Evolutionary conservation across 2,113 vertebrate species (phyloP), one percentile per base, ranked within the genome.

Genomic region (Gasterosteus nipponicus): DNA sequence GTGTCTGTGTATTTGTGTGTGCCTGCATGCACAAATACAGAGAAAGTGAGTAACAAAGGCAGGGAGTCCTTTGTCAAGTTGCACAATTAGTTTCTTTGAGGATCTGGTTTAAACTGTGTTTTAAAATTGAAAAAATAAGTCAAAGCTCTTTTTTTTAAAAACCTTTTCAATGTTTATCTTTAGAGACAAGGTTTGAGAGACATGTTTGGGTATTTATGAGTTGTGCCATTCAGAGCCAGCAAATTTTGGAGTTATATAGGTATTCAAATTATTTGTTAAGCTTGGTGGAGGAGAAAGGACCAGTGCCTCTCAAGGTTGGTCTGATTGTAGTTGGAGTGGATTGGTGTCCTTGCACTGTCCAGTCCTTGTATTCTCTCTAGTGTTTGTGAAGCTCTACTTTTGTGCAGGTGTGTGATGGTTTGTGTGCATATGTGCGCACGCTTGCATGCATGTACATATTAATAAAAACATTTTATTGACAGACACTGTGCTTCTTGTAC

Each of bases 311-410:
- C 85, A 88, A 93, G 88, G 91, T 88, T 86, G 75, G 75, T 70
- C 75, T 61, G 72, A 92, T 92, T 91, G 85, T 89, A 81, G 79
- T 58, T 86, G 81, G 87, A 92, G 91, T 83, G 85, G 61, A 70
- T 77, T 79, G 75, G 58, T 86, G 92, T 91, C 92, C 92, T 93
- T 93, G 91, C 80, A 80, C 76, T 85, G 87, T 81, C 89, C 91
- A 89, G 81, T 83, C 84, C 84, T 87, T 86, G 86, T 82, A 75
- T 88, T 86, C 54, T 84, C 70, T 88, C 73, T 83, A 86, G 86
- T 87, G 82, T 89, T 87, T 88, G 77, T 74, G 61, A 85, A 75
- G 66, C 74, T 72, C 68, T 78, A n/a, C 66, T 35, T 76, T 72
- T 62, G 63, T 69, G 49, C 2, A 18, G 2, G 39, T 62, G 46